Evolutionary conservation across 2,797 vertebrate genomes (phyloP).

Genomic region (Tadarida brasiliensis): DNA sequence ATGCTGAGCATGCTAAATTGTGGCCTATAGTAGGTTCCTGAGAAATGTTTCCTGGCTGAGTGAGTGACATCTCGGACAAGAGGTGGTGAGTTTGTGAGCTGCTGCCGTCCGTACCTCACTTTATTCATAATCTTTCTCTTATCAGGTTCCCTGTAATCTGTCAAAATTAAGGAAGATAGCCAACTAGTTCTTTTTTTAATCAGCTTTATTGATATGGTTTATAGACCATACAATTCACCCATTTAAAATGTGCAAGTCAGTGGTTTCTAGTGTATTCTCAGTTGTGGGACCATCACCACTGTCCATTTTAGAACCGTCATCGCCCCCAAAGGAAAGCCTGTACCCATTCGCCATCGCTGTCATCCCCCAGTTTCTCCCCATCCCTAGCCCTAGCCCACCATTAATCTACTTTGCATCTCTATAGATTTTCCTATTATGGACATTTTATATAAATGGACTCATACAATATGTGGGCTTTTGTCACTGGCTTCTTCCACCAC

Average conservation of each 20-base stretch:
- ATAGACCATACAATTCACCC: background rate
- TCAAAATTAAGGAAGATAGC: slow-evolving; percentile 30
- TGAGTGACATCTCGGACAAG: background rate
- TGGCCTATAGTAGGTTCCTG: background rate
- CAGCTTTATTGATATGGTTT: slow-evolving; percentile 30
- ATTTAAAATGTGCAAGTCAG: background rate
- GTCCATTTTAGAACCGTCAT: background rate
- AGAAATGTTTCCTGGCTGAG: background rate
- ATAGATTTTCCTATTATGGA: background rate
- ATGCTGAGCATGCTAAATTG: background rate
- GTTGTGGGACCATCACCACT: background rate
- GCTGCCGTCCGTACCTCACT: background rate
- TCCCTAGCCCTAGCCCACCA: background rate
- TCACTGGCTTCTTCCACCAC: slow-evolving; percentile 9
- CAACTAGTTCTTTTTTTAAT: background rate
- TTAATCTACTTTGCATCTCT: background rate
- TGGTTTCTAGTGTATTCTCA: background rate
- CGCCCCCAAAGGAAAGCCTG: background rate
- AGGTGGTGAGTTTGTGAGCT: background rate
- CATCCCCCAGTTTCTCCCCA: background rate
- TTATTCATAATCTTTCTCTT: background rate
- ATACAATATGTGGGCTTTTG: background rate
- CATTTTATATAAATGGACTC: background rate
- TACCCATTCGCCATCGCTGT: background rate
- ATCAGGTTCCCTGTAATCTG: background rate